Evolutionary conservation across 2,113 vertebrate species (phyloP), one percentile per base, ranked within the genome.

Genomic region (Anser brachyrhynchus): DNA sequence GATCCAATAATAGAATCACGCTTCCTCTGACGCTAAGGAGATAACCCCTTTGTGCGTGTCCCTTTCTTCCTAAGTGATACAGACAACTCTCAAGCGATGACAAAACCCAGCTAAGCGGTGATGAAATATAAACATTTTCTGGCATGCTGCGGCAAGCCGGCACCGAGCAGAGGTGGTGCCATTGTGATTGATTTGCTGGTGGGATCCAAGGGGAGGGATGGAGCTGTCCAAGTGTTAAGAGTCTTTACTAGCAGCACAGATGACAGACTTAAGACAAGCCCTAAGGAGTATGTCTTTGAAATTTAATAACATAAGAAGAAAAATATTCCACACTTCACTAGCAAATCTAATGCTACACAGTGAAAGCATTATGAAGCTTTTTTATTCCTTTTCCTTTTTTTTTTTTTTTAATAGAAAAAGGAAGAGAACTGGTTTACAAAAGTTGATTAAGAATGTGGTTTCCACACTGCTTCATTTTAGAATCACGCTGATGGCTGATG

Each of bases 401-500:
- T 22, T 51, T 62, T 35, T 57, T 62, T 65, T 67, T 54, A 20
- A 58, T 6, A 57, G 19, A 69, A 19, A 61, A 91, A 71, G 43
- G 49, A 93, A 81, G 41, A 64, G 84, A 89, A 35, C 7, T 91
- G 80, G 12, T 95, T 94, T 74, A 73, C 5, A 1, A 10, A 96
- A 94, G 82, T 95, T 96, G 78, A 93, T 97, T 96, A 96, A 94
- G 94, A 97, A 94, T 76, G 73, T 95, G 74, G 75, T 94, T 96
- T 95, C 89, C 54, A 91, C 44, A 67, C 26, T 71, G 78, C 87
- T 97, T 97, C 69, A 54, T 93, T 97, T 93, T 43, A 61, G 65
- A 84, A 96, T 85, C 75, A 61, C 37, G 49, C 80, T 96, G 87
- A 65, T 95, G 71, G 96, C 75, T 96, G 78, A 82, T 96, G 54